Percentiles rank a stretch among this genome's conserved stretches.
These are phyloP conservation scores for Coleophora deauratella DNA, from an alignment of 2,888 invertebrate genomes.

Conservation along the genomic window DNA sequence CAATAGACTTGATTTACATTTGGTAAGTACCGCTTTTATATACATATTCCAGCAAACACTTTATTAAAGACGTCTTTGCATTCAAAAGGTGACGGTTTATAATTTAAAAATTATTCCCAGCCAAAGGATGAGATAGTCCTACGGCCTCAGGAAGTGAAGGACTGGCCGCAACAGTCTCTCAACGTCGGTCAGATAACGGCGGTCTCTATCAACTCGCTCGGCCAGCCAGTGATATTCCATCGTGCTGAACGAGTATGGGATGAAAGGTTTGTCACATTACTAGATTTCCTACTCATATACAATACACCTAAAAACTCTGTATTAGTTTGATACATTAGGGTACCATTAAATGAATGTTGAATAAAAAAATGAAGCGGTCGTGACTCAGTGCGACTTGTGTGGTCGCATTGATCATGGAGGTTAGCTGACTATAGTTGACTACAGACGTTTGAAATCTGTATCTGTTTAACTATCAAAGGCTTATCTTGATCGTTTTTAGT, in stretches of 20 bases:
- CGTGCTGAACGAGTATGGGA: constrained; percentile 87
- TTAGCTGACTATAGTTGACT: no score
- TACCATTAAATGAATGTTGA: no score
- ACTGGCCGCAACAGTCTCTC: constrained; percentile 75
- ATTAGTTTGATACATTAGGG: no score
- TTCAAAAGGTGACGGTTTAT: no score
- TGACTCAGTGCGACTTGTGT: no score
- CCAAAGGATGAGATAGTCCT: constrained; percentile 66
- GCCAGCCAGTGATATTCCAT: constrained; percentile 90
- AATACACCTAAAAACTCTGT: no score
- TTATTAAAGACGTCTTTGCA: neutral
- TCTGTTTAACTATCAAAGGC: no score
- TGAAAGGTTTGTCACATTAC: constrained; percentile 66
- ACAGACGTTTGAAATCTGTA: no score
- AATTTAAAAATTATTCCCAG: constrained; percentile 27
- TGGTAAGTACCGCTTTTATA: constrained; percentile 37
- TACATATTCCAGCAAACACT: neutral
- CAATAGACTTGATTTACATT: constrained; percentile 52
- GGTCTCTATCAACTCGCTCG: constrained; percentile 85
- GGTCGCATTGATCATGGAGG: no score
- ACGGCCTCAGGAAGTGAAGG: constrained; percentile 77
- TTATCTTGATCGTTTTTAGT: no score
- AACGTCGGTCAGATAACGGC: constrained; percentile 89
- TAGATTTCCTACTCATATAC: neutral
- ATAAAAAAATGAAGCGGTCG: no score